Base-by-base conservation (phyloP, 2,113 vertebrate genomes). In the Manacus vitellinus region DNA sequence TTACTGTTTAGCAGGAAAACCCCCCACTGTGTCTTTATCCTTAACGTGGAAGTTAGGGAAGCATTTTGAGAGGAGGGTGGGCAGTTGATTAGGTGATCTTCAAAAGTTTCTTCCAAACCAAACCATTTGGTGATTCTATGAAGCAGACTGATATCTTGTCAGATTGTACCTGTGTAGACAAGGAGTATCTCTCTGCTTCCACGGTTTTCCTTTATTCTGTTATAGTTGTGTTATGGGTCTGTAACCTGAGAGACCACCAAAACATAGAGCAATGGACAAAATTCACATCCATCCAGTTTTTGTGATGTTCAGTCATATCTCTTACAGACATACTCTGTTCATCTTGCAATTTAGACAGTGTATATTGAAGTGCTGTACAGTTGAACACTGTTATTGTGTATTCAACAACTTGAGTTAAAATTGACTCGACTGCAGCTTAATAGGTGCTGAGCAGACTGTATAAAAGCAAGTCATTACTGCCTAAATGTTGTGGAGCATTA, bases 361-460 rank as follows among this genome's bases (percentile, higher is more conserved):
- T 43, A 10, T 66, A 47, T 27, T 61, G 76, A 74, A 91, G 33
- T 82, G n/a, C 47, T 83, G 24, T 47, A 55, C 20, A 80, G 63
- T 62, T 88, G 49, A 67, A 85, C 0, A 0, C 44, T 56, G 43
- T 41, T 61, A 23, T 70, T 94, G 77, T 88, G 39, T 91, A 18
- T 95, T 78, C 79, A 47, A 76, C 55, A 76, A 66, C 83, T 73
- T 83, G 49, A 92, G 62, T 71, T 87, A 95, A 91, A 96, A 91
- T 58, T 51, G 71, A 80, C 86, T 95, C 14, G 3, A 61, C 47
- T 89, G 66, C 37, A 77, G 55, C 70, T 88, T 73, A 27, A 66
- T 8, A 77, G 91, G 55, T 72, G 52, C 86, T 68, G 52, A 91
- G 51, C 61, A 89, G 92, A 88, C 51, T 61, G n/a, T 83, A 66